Percentiles rank a stretch among this genome's conserved stretches.
These are phyloP conservation scores for Typhlomys cinereus DNA, from an alignment of 2,113 vertebrate genomes.

Conservation along the genomic window DNA sequence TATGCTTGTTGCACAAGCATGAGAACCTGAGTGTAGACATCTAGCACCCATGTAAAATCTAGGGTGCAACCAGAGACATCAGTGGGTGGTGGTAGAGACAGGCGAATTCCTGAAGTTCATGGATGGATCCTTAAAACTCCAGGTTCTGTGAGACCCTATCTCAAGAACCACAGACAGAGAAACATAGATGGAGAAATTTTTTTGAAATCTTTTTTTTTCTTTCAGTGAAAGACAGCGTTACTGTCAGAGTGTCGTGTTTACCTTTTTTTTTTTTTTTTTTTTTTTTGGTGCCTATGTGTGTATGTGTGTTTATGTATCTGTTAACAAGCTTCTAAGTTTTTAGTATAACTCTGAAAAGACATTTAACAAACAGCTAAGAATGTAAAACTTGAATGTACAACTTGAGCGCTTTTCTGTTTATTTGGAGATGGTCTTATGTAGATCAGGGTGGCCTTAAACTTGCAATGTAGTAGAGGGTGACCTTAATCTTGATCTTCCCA, in stretches of 20 bases:
- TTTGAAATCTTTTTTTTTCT: background rate
- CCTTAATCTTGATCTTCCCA: background rate
- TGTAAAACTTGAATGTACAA: background rate
- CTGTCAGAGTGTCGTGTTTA: background rate
- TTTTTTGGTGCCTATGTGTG: no score
- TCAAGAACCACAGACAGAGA: background rate
- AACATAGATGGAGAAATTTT: no score
- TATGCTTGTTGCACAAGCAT: background rate
- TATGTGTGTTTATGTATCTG: no score
- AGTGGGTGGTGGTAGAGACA: background rate
- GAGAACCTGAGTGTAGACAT: no score
- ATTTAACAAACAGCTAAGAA: background rate
- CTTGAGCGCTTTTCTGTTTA: background rate
- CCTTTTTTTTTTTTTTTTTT: no score
- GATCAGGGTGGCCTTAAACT: background rate
- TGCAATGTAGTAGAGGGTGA: background rate
- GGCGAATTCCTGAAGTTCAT: background rate
- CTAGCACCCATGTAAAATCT: background rate
- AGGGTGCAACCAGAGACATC: background rate
- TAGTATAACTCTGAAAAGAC: conserved; percentile 25
- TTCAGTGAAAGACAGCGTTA: background rate
- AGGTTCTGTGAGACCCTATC: background rate
- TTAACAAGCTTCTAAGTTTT: conserved; percentile 14
- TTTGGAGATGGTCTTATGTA: background rate
- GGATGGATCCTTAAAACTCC: background rate